Conservation (phyloP, 2,888 invertebrate genomes). For the Hydropsyche betteni region DNA sequence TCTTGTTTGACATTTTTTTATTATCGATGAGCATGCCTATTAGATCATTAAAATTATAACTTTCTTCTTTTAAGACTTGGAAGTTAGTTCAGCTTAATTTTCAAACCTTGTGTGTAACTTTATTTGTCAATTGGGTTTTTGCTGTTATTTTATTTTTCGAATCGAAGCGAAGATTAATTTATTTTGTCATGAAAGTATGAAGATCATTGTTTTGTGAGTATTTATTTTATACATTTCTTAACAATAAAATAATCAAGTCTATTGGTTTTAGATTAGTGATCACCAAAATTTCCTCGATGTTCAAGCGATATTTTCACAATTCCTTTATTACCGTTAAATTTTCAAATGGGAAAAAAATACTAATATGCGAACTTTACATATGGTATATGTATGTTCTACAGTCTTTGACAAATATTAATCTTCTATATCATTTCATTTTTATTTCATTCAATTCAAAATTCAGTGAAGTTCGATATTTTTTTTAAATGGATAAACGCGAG, state of each 20-base stretch:
- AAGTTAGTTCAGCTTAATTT: slow-evolving; percentile 48
- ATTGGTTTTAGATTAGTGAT: background rate
- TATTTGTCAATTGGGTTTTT: slow-evolving; percentile 45
- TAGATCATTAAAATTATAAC: slow-evolving; percentile 45
- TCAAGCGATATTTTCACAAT: too few relatives aligned
- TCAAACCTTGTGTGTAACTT: slow-evolving; percentile 49
- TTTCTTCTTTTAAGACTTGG: slow-evolving; percentile 47
- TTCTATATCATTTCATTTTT: too few relatives aligned
- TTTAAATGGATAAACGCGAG: too few relatives aligned
- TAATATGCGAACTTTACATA: too few relatives aligned
- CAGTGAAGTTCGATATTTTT: too few relatives aligned
- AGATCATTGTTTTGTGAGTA: slow-evolving; percentile 36
- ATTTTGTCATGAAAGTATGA: slow-evolving; percentile 33
- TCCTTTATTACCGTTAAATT: too few relatives aligned
- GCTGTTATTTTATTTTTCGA: slow-evolving; percentile 39
- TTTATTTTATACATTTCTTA: slow-evolving; percentile 37
- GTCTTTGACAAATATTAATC: too few relatives aligned
- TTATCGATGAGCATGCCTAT: slow-evolving; percentile 49
- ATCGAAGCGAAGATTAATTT: slow-evolving; percentile 25
- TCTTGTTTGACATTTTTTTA: slow-evolving; percentile 49
- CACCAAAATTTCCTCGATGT: too few relatives aligned
- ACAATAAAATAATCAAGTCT: slow-evolving; percentile 1
- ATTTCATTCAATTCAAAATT: too few relatives aligned
- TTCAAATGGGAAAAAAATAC: too few relatives aligned
- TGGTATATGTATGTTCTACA: too few relatives aligned